phyloP scores from a whole-genome alignment of 2,888 invertebrate species.

The Polydrusus pterygomalis region DNA sequence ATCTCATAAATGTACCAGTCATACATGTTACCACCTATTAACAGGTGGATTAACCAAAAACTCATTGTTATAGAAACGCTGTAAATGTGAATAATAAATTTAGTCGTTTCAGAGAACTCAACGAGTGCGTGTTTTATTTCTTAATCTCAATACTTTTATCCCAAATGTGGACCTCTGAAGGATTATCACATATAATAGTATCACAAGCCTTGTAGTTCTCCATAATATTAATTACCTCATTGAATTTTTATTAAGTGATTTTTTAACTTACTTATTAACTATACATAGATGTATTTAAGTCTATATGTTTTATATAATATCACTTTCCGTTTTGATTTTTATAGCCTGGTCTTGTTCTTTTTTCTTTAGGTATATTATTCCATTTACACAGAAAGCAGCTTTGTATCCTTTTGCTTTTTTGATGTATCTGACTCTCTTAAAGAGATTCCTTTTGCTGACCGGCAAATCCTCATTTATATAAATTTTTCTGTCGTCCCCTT shows the following conservation, averaged over 20 bases:
- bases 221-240: not conserved
- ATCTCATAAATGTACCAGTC: too few species aligned
- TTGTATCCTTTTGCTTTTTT: slow-evolving; percentile 34
- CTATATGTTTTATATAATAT: too few species aligned
- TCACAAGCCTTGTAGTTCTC: too few species aligned
- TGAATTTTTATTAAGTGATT: not conserved
- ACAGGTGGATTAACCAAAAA: too few species aligned
- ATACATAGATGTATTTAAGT: not conserved
- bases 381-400: slow-evolving; percentile 28
- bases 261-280: not conserved
- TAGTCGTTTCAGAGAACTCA: too few species aligned
- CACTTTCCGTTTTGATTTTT: slow-evolving; percentile 34
- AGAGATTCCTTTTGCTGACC: slow-evolving; percentile 27
- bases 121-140: too few species aligned
- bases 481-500: slow-evolving; percentile 39
- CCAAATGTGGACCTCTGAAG: too few species aligned
- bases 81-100: too few species aligned
- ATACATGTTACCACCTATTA: too few species aligned
- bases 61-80: too few species aligned
- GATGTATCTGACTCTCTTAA: slow-evolving; percentile 36
- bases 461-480: slow-evolving; percentile 39
- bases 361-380: slow-evolving; percentile 40
- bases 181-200: too few species aligned
- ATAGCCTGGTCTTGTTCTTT: slow-evolving; percentile 26
- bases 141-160: too few species aligned